A percentile compares a stretch with the other conserved stretches of the same genome.
Evolutionary conservation across 1,140 invertebrate genomes (phyloP).

Genomic region (Ladona fulva): DNA sequence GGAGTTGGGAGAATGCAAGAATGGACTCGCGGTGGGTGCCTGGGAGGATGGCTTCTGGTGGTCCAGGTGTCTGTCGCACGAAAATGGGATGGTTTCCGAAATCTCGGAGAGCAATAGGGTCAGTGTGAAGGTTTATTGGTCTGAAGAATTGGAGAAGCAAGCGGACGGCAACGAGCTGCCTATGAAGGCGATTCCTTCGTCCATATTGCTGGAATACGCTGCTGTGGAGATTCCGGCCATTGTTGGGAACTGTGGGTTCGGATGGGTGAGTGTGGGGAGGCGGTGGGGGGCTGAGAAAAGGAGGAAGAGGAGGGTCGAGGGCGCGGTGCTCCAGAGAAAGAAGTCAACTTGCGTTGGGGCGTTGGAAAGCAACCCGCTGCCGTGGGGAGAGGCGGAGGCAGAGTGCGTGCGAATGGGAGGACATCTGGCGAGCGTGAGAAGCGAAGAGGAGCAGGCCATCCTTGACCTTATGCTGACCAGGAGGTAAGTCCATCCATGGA

Average conservation of each 20-base stretch:
- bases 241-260: neutral
- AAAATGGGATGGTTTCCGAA: neutral
- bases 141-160: neutral
- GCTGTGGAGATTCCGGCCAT: neutral
- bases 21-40: neutral
- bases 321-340: neutral
- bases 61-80: neutral
- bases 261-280: constrained; percentile 39
- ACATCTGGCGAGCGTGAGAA: constrained; percentile 52
- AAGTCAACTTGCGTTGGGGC: constrained; percentile 43
- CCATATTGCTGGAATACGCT: neutral
- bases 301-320: neutral
- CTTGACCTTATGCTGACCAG: constrained; percentile 49
- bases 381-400: constrained; percentile 54
- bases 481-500: constrained; percentile 38
- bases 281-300: neutral
- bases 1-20: neutral
- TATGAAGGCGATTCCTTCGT: neutral
- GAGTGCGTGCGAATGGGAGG: constrained; percentile 51
- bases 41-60: neutral
- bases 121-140: constrained; percentile 1
- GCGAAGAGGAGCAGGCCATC: constrained; percentile 47
- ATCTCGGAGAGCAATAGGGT: constrained; percentile 13
- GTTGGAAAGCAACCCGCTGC: constrained; percentile 41
- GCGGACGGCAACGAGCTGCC: neutral